Conservation (phyloP, 2,888 invertebrate species). For the Petrophora chlorosata region DNA sequence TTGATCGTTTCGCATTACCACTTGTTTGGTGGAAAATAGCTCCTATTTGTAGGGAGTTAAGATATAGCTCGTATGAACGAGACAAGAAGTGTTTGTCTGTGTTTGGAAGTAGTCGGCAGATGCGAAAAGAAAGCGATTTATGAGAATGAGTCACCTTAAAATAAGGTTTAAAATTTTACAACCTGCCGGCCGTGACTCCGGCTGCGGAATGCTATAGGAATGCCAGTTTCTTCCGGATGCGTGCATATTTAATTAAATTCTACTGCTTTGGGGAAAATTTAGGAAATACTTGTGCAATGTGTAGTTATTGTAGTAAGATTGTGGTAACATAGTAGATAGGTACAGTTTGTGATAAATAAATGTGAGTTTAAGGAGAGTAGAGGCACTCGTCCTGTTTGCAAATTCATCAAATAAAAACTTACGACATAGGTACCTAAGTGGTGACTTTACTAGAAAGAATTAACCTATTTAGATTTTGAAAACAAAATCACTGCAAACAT, state of each 20-base stretch:
- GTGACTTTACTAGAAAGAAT: no score
- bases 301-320: no score
- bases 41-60: neutral
- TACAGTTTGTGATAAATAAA: no score
- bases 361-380: no score
- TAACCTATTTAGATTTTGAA: no score
- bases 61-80: neutral
- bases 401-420: no score
- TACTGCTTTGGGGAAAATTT: constrained; percentile 8
- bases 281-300: no score
- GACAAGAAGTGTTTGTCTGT: constrained; percentile 7
- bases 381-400: no score
- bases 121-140: constrained; percentile 52
- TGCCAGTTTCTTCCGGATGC: constrained; percentile 52
- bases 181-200: constrained; percentile 25
- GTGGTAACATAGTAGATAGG: no score
- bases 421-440: no score
- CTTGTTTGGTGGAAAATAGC: neutral
- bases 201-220: constrained; percentile 42
- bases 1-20: neutral
- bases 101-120: constrained; percentile 31
- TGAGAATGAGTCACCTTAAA: constrained; percentile 43
- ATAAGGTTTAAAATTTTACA: constrained; percentile 40
- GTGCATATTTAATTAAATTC: constrained; percentile 20
- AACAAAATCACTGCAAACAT: no score